Base-by-base conservation (phyloP, 2,113 vertebrate genomes). In the Tachysurus vachellii region DNA sequence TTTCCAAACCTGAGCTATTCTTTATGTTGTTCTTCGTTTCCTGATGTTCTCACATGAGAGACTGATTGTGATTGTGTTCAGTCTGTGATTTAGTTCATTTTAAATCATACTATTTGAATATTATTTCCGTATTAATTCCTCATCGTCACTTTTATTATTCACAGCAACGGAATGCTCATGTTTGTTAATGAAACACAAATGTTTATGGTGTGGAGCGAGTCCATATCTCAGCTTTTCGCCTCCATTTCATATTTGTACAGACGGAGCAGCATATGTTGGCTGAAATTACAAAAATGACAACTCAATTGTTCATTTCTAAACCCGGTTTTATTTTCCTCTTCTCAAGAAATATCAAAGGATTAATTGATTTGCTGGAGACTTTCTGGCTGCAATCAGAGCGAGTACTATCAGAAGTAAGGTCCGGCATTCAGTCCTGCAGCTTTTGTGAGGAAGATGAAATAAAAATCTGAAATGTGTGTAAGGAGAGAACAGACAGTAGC, bases 131-230 rank as follows among this genome's bases (percentile, higher is more conserved):
- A 87, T 84, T 85, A 80, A 87, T 88, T 89, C 28, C 66, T 84
- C 87, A 85, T 61, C 84, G 83, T 87, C 62, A 31, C 54, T 70
- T 89, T 88, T 90, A 88, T 90, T 89, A 87, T 89, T 83, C 82
- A 75, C 71, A 77, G 53, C 88, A 86, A 85, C 83, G 68, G 62
- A 71, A 76, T 82, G 76, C 71, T 85, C 68, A 83, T 89, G 88
- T 86, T 89, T 86, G 84, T 70, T 88, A 89, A 91, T 88, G 88
- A 89, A 88, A 86, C 68, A 88, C 89, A 88, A 89, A 90, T 91
- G 88, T 90, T 89, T 91, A 91, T 90, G 86, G 83, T 80, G 59
- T 82, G 84, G 62, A 66, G 44, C 8, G 76, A 76, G 82, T 82
- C 84, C 81, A 88, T 88, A 88, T 84, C 61, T 89, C 66, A 47